Evolutionary conservation across 2,113 vertebrate species (phyloP).

Genomic region (Hydrochoerus hydrochaeris): DNA sequence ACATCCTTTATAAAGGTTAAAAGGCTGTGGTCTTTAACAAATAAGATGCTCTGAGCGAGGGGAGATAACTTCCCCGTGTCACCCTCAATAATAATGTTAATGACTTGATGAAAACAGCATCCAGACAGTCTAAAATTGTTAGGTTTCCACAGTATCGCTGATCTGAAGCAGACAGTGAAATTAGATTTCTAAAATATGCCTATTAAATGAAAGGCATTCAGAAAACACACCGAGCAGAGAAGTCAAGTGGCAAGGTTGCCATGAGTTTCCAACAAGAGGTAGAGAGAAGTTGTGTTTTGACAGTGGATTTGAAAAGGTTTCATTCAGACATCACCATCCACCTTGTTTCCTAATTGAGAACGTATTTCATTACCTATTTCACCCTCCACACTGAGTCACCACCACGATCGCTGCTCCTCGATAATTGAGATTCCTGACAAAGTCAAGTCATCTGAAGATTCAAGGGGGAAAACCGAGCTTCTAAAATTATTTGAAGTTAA

Average conservation of each 20-base stretch:
- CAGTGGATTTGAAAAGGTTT: conserved; percentile 72
- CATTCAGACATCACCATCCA: conserved; percentile 51
- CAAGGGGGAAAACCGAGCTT: neutral
- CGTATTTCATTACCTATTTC: conserved; percentile 65
- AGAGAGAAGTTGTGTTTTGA: conserved; percentile 71
- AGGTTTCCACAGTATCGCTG: conserved; percentile 64
- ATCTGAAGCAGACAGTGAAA: conserved; percentile 79
- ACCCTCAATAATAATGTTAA: conserved; percentile 75
- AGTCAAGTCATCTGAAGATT: conserved; percentile 56
- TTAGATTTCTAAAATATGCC: conserved; percentile 81
- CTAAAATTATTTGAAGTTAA: conserved; percentile 53
- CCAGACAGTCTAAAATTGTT: conserved; percentile 80
- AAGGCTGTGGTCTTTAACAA: conserved; percentile 55
- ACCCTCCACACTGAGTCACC: conserved; percentile 71
- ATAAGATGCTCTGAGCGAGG: conserved; percentile 51
- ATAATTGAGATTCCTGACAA: conserved; percentile 69
- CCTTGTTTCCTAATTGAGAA: conserved; percentile 69
- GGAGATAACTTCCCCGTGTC: conserved; percentile 71
- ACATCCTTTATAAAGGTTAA: conserved; percentile 75
- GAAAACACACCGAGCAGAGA: conserved; percentile 70
- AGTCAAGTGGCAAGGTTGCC: conserved; percentile 64
- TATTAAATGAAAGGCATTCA: conserved; percentile 75
- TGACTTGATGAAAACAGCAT: conserved; percentile 73
- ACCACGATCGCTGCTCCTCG: conserved; percentile 29
- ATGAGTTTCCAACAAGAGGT: conserved; percentile 52